Base-by-base conservation (phyloP, 2,113 vertebrate species). In the Synchiropus splendidus region DNA sequence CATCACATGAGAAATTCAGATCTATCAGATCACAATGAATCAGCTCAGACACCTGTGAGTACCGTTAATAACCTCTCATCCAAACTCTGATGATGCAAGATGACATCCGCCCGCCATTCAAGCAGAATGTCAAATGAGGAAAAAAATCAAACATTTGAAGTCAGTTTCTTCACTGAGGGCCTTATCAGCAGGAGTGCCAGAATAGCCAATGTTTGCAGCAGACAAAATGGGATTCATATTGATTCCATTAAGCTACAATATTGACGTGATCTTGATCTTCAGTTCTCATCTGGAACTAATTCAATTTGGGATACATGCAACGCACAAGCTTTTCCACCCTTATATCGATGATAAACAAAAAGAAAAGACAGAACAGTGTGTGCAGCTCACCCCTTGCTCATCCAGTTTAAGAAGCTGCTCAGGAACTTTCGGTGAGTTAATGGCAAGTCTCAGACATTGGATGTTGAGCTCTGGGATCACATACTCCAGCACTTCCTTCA, bases 381-480 rank as follows among this genome's bases (percentile, higher is more conserved):
- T 42, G 36, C 30, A 77, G 8, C 93, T 54, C 71, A 98, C 95
- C 87, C 94, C 94, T 72, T 98, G 95, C 49, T 98, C 95, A 41
- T 98, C 95, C 31, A 98, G 80, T 67, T 93, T 94, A 42, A 98
- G 90, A 5, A 98, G 87, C 53, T 97, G 95, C 51, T 98, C 95
- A 0, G 86, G 78, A 50, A 98, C 92, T 75, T 89, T 91, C 45
- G 91, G 91, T 0, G 92, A 90, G 78, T 53, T 92, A 54, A 89
- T 72, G 60, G 94, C 89, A 71, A 94, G 88, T 32, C 92, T 82
- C 53, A 98, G 83, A 71, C 91, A 95, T 56, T 80, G 89, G 61
- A 94, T 92, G 49, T 88, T 89, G 31, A 98, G 83, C 68, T 96
- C 95, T 1, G 95, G 95, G 59, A 98, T 77, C 39, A 94, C 91